phyloP scores from a whole-genome alignment of 2,797 vertebrate species.

The Cossypha dichroa region DNA sequence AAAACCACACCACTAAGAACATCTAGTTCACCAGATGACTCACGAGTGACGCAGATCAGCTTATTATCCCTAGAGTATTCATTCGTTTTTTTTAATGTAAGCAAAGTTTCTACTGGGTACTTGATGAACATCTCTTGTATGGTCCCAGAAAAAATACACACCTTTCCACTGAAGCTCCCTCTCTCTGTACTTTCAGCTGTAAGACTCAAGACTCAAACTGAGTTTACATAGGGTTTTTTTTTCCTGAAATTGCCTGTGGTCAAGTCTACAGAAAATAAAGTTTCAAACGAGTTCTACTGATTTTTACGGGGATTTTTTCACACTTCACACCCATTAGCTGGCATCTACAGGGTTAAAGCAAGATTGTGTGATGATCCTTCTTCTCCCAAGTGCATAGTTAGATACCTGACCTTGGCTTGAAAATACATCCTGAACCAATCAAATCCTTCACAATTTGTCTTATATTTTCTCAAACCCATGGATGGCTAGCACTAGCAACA shows the following conservation, averaged over 20 bases:
- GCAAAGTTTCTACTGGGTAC: neutral
- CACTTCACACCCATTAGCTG: neutral
- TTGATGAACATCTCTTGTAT: neutral
- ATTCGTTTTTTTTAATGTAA: neutral
- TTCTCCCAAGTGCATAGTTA: neutral
- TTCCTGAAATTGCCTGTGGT: neutral
- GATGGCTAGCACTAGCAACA: neutral
- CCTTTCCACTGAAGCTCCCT: neutral
- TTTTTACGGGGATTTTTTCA: neutral
- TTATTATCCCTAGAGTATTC: neutral
- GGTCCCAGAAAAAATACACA: neutral
- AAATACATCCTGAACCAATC: neutral
- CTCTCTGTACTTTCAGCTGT: neutral
- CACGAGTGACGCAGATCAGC: neutral
- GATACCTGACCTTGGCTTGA: neutral
- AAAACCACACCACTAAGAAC: neutral
- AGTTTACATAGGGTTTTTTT: neutral
- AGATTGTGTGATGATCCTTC: neutral
- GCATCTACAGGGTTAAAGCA: conserved; percentile 15
- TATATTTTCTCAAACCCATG: neutral
- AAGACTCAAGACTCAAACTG: neutral
- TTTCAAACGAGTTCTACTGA: neutral
- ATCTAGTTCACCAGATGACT: neutral
- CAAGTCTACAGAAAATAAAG: neutral
- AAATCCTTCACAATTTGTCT: neutral